Conservation (phyloP, 2,888 invertebrate species). For the Oasisia sp. region DNA sequence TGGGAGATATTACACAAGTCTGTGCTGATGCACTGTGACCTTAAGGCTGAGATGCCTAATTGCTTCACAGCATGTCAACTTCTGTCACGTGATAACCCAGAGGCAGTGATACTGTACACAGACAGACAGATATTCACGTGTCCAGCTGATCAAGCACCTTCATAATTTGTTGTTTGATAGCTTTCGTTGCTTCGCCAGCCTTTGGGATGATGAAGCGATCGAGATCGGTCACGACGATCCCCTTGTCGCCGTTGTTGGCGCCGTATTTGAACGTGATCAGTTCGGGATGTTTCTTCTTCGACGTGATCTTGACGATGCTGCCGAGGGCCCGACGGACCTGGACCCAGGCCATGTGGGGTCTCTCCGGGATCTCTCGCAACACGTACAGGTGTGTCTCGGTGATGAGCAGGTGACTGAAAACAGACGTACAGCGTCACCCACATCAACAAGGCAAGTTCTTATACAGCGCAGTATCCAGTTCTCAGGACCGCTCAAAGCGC, state of each 20-base stretch:
- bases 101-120: constrained; percentile 27
- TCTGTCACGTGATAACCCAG: not conserved
- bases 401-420: constrained; percentile 81
- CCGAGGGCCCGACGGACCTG: constrained; percentile 88
- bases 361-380: constrained; percentile 78
- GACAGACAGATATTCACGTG: constrained; percentile 37
- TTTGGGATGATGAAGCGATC: constrained; percentile 91
- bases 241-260: constrained; percentile 55
- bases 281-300: constrained; percentile 93
- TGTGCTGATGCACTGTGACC: not conserved
- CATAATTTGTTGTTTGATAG: constrained; percentile 89
- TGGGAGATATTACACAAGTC: not conserved
- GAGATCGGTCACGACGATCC: constrained; percentile 84
- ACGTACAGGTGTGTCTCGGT: constrained; percentile 88
- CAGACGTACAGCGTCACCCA: constrained; percentile 27
- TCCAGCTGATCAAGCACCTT: constrained; percentile 66
- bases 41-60: not conserved
- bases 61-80: not conserved
- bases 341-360: constrained; percentile 81
- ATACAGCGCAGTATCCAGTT: no score
- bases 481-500: no score
- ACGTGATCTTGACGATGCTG: constrained; percentile 95
- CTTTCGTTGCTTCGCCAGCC: constrained; percentile 87
- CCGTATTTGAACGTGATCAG: constrained; percentile 98
- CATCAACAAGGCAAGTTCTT: no score